These are phyloP conservation scores for Caenorhabditis sp. DNA, from an alignment of 2,888 invertebrate species.

Conservation along the genomic window DNA sequence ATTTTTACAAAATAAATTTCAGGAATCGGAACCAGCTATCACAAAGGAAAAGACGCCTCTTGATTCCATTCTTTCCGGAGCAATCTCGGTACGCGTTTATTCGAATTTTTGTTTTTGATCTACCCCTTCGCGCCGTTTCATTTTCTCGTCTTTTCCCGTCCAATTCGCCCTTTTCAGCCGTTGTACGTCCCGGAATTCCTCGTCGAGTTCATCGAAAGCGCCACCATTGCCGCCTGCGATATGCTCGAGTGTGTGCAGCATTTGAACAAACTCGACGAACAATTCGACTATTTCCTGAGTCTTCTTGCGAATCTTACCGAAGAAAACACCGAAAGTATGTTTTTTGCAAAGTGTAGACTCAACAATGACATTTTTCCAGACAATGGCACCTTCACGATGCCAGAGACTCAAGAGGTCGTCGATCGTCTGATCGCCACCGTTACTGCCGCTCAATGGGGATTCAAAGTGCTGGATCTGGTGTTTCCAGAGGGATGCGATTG, in stretches of 20 bases:
- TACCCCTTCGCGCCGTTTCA: background rate
- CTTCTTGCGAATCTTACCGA: background rate
- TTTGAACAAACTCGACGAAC: slow-evolving; percentile 11
- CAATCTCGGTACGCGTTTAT: background rate
- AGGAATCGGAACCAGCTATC: background rate
- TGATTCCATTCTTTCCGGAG: background rate
- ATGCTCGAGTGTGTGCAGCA: slow-evolving; percentile 42
- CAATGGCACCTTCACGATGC: background rate
- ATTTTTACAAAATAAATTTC: too few relatives aligned
- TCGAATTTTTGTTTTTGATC: background rate
- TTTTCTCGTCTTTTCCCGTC: background rate
- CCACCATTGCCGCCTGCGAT: slow-evolving; percentile 30
- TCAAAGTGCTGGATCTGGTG: slow-evolving; percentile 17
- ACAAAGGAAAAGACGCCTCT: background rate
- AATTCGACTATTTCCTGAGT: slow-evolving; percentile 32
- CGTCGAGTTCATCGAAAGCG: slow-evolving; percentile 20
- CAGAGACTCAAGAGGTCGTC: background rate
- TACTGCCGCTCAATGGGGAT: slow-evolving; percentile 28
- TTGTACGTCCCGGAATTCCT: slow-evolving; percentile 17
- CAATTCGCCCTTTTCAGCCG: slow-evolving; percentile 12
- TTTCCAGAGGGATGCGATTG: slow-evolving; percentile 30
- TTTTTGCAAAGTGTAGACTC: too few relatives aligned
- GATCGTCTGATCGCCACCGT: slow-evolving; percentile 15
- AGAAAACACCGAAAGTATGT: too few relatives aligned
- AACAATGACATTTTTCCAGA: background rate